Evolutionary conservation across 2,888 invertebrate genomes (phyloP).

Genomic region (Desoria tigrina): DNA sequence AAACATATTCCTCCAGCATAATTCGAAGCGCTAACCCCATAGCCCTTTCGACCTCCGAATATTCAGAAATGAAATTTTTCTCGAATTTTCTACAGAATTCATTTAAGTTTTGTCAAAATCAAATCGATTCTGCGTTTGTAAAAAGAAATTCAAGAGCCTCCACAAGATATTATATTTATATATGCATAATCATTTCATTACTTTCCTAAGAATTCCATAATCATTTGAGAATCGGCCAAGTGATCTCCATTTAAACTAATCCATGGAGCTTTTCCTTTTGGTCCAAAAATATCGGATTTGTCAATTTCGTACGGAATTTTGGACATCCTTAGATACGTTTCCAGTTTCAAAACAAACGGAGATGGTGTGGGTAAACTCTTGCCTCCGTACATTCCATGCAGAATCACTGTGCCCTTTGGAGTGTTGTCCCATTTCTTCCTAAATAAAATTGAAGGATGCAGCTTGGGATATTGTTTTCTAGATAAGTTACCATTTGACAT

Average conservation of each 20-base stretch:
- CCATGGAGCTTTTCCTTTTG: slow-evolving; percentile 49
- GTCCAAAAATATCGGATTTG: slow-evolving; percentile 29
- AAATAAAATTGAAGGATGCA: too few species aligned
- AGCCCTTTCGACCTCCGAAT: slow-evolving; percentile 27
- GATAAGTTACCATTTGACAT: too few species aligned
- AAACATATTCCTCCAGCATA: slow-evolving; percentile 41
- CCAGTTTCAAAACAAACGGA: slow-evolving; percentile 57
- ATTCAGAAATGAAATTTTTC: slow-evolving; percentile 20
- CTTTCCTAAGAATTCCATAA: slow-evolving; percentile 41
- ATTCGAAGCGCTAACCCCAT: slow-evolving; percentile 29
- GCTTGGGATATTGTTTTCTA: background rate
- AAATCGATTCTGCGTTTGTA: too few species aligned
- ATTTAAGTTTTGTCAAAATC: too few species aligned
- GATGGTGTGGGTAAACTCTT: slow-evolving; percentile 57
- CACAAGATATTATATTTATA: too few species aligned
- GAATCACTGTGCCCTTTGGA: slow-evolving; percentile 26
- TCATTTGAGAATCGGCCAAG: slow-evolving; percentile 44
- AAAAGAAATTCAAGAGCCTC: too few species aligned
- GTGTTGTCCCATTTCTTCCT: slow-evolving; percentile 20
- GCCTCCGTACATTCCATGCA: slow-evolving; percentile 34
- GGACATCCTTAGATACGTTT: slow-evolving; percentile 57
- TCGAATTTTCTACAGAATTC: slow-evolving; percentile 28
- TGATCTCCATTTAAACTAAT: slow-evolving; percentile 40
- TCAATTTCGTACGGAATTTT: slow-evolving; percentile 56
- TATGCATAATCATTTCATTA: slow-evolving; percentile 19